Conservation (phyloP, 1,140 invertebrate species). For the Onthophagus taurus region DNA sequence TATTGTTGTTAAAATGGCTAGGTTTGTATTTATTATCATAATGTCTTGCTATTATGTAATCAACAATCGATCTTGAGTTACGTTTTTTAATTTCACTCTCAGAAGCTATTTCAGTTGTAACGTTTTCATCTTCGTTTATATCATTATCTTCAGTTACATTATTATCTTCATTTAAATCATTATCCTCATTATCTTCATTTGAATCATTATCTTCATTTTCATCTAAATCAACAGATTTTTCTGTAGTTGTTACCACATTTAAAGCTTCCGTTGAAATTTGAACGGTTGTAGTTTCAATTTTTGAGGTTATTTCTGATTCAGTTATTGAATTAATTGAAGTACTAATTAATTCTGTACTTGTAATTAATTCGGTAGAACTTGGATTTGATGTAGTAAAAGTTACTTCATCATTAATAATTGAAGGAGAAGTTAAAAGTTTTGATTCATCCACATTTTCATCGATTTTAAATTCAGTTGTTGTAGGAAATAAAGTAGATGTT, state of each 20-base stretch:
- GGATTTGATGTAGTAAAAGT: not conserved
- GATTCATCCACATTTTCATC: not conserved
- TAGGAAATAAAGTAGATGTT: conserved; percentile 17
- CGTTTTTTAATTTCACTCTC: conserved; percentile 19
- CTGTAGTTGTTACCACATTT: not conserved
- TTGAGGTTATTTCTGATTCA: not conserved
- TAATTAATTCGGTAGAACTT: conserved; percentile 7
- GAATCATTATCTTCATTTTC: not conserved
- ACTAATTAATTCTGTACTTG: conserved; percentile 11
- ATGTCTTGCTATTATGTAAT: conserved; percentile 25
- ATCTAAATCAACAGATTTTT: not conserved
- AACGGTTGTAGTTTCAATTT: not conserved
- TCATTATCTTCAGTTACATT: not conserved
- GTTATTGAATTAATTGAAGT: conserved; percentile 1
- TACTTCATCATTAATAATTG: too few species aligned
- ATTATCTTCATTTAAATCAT: not conserved
- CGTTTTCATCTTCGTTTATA: conserved; percentile 27
- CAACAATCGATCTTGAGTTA: conserved; percentile 24
- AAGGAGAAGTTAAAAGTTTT: too few species aligned
- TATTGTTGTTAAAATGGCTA: not conserved
- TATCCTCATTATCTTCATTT: not conserved
- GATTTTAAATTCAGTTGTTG: conserved; percentile 15
- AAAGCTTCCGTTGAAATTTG: not conserved
- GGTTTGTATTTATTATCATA: conserved; percentile 1
- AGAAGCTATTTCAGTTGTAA: conserved; percentile 29